phyloP scores from a whole-genome alignment of 2,888 invertebrate genomes.

The Euzetes globulus region DNA sequence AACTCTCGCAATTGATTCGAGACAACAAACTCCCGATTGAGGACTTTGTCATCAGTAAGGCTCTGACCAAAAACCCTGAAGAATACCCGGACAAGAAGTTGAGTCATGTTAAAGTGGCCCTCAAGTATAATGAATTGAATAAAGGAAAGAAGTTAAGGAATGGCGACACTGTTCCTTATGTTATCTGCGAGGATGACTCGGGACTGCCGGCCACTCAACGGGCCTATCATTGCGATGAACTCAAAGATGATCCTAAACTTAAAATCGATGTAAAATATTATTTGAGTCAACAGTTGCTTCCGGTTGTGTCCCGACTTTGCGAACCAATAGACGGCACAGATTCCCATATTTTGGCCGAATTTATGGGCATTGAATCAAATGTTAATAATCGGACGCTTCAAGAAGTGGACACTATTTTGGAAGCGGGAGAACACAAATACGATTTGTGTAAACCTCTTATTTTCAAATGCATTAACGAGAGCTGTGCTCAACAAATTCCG shows the following conservation, averaged over 20 bases:
- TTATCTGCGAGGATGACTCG: constrained; percentile 86
- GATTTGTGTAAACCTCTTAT: constrained; percentile 55
- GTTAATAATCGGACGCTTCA: constrained; percentile 45
- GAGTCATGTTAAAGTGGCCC: constrained; percentile 86
- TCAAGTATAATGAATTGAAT: constrained; percentile 63
- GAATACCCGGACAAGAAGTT: constrained; percentile 80
- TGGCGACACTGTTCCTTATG: constrained; percentile 90
- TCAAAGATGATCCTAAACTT: constrained; percentile 49
- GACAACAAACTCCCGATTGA: constrained; percentile 59
- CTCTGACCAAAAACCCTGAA: constrained; percentile 84
- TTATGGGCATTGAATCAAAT: constrained; percentile 59
- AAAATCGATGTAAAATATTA: constrained; percentile 72
- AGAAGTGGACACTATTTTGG: constrained; percentile 43
- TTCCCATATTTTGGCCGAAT: constrained; percentile 76
- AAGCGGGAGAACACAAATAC: constrained; percentile 53
- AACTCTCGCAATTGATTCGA: constrained; percentile 65
- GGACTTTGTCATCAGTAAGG: constrained; percentile 80
- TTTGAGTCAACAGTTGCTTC: constrained; percentile 87
- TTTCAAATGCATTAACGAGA: constrained; percentile 54
- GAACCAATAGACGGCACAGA: constrained; percentile 93
- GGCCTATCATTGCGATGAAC: constrained; percentile 87
- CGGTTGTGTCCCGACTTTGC: constrained; percentile 87
- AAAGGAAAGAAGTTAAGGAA: constrained; percentile 73
- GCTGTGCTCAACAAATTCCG: constrained; percentile 50
- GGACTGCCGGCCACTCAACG: constrained; percentile 73